Percentiles rank a stretch among this genome's conserved stretches.
These are phyloP conservation scores for Conistra vaccinii DNA, from an alignment of 2,888 invertebrate species.

Conservation along the genomic window DNA sequence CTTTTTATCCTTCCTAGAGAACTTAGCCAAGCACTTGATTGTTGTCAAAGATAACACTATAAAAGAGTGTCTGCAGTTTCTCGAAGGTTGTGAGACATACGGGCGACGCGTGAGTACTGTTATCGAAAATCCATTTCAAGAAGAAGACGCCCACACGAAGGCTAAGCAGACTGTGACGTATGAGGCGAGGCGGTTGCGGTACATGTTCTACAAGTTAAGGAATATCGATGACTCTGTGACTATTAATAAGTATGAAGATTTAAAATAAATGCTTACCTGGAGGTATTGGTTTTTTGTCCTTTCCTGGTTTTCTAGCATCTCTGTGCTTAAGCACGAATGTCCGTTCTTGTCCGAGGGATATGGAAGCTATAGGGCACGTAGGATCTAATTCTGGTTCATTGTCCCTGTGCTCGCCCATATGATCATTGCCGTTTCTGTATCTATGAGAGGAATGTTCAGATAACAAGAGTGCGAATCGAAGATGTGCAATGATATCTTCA, in stretches of 20 bases:
- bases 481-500: neutral
- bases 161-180: slow-evolving; percentile 98
- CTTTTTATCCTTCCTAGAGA: slow-evolving; percentile 97
- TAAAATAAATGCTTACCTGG: slow-evolving; percentile 86
- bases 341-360: slow-evolving; percentile 92
- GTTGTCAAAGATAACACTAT: slow-evolving; percentile 96
- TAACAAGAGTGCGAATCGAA: neutral
- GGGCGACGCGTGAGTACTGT: slow-evolving; percentile 96
- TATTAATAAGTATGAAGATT: slow-evolving; percentile 89
- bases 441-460: slow-evolving; percentile 76
- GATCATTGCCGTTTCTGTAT: slow-evolving; percentile 92
- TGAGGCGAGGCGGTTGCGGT: slow-evolving; percentile 96
- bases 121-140: slow-evolving; percentile 95
- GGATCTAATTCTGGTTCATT: slow-evolving; percentile 92
- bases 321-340: slow-evolving; percentile 92
- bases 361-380: slow-evolving; percentile 92
- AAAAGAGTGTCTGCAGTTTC: slow-evolving; percentile 96
- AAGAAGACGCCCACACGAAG: slow-evolving; percentile 92
- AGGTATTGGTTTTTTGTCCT: slow-evolving; percentile 83
- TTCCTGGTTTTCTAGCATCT: slow-evolving; percentile 88
- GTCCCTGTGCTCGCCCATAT: slow-evolving; percentile 94
- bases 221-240: slow-evolving; percentile 89
- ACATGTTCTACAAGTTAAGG: slow-evolving; percentile 93
- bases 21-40: slow-evolving; percentile 97
- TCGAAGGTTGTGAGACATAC: slow-evolving; percentile 97